Evolutionary conservation across 2,113 vertebrate species (phyloP), one percentile per base, ranked within the genome.

Genomic region (Arothron firmamentum): DNA sequence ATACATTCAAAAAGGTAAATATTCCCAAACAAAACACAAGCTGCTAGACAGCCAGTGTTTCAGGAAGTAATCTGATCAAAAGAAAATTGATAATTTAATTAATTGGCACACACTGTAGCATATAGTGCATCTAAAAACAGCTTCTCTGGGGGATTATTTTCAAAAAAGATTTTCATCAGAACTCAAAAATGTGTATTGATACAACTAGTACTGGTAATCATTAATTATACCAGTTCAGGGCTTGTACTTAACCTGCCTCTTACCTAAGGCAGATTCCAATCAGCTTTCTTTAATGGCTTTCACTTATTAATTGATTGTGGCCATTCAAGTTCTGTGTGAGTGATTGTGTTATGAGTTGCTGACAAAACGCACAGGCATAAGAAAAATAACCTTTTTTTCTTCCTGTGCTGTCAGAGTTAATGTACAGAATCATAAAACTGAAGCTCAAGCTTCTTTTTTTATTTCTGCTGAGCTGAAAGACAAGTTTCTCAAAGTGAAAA

Each of bases 281-380:
- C 69, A 67, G 43, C 1, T 78, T 70, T 50, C 34, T 79, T 79
- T 75, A 80, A 70, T 18, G 60, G 59, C 66, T 72, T 78, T 83
- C 80, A 77, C 81, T 82, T 84, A 83, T 78, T 66, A 79, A 84
- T 84, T 79, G 83, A 87, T 84, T 62, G 50, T 0, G n/a, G 17
- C 7, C 65, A 55, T 61, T 66, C 51, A 15, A 14, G 34, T 64
- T 54, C 53, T 14, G 56, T 56, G 72, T 69, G 77, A 82, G 72
- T 74, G 75, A 83, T 82, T 48, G 46, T 20, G 10, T 61, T 69
- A 75, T 74, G 67, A 73, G 52, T 66, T 14, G 50, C 62, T 65
- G 57, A 67, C 53, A 71, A 79, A 74, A 72, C 20, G 42, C 52
- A 25, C 53, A 28, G 55, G 68, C 21, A 41, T 52, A 75, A 61